These are phyloP conservation scores for Amphiprion percula DNA, from an alignment of 2,113 vertebrate genomes.

Conservation along the genomic window DNA sequence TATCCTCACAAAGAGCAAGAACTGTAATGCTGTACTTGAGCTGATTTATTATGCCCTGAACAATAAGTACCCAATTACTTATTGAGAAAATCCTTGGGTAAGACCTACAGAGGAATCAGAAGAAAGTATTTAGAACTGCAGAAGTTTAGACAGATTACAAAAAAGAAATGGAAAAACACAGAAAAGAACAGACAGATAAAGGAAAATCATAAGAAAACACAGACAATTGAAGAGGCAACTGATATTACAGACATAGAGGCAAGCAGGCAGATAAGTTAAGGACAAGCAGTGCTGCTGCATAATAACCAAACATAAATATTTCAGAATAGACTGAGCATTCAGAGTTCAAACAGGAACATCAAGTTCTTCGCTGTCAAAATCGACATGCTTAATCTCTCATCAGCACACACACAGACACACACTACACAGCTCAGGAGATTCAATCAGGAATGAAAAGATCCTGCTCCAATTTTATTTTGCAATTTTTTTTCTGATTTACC, in stretches of 20 bases:
- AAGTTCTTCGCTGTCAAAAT: neutral
- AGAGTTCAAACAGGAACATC: neutral
- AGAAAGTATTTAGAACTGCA: no score
- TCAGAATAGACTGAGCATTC: neutral
- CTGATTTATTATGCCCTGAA: no score
- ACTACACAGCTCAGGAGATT: neutral
- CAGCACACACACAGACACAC: neutral
- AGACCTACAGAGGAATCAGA: no score
- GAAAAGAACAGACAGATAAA: constrained; percentile 1
- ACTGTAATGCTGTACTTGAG: no score
- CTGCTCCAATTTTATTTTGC: constrained; percentile 16
- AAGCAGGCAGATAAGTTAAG: constrained; percentile 3
- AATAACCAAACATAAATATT: constrained; percentile 34
- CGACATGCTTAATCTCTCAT: neutral
- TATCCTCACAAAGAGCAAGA: no score
- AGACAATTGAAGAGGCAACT: constrained; percentile 2
- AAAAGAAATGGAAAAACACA: neutral
- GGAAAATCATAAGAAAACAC: neutral
- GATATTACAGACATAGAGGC: constrained; percentile 2
- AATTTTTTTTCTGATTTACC: constrained; percentile 16
- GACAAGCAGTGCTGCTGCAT: constrained; percentile 15
- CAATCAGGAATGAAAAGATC: constrained; percentile 15
- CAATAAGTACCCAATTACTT: no score
- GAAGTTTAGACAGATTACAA: no score
- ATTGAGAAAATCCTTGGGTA: no score